Base-by-base conservation (phyloP, 92 coral and sea anemone species). In the Porites cylindrica region DNA sequence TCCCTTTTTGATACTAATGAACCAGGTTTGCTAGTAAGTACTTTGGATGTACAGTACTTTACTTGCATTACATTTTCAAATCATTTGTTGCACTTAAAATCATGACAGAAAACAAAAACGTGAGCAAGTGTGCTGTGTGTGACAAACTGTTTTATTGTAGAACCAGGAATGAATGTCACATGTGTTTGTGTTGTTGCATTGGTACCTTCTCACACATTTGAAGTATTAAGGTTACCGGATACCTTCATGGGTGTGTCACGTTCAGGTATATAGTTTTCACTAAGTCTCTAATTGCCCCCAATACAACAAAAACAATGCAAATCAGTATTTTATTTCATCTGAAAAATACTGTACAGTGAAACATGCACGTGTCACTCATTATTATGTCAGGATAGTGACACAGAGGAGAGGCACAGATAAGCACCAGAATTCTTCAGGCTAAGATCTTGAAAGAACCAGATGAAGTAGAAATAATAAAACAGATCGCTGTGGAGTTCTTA, bases 51-150 rank as follows among this genome's bases (percentile, higher is more conserved):
- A 24, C 26, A 24, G 26, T 24, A 64, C 13, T 64, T 64, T 64
- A 64, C 69, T 10, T 64, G 69, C 69, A 64, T 64, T 64, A 54
- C 14, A 5, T 77, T 24, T 21, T 77, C 81, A 77, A 70, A 77
- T 77, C 81, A 32, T 77, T 77, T 77, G 23, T 77, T 24, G 81
- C 81, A 58, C 26, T 77, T 51, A 77, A 77, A 77, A 62, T 61
- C 50, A 62, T 77, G 68, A 14, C 81, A 60, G 70, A 61, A 58
- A 10, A 26, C 56, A 77, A 77, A 24, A 77, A 61, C 70, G 81
- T 77, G 63, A 77, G 16, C 6, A 77, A 77, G 23, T 65, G 70
- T 65, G 7, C 70, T 17, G 70, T 65, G 23, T 18, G 13, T 65
- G 3, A 65, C 70, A 10, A 61, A 61, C 66, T 61, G 66, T 61